Conservation (phyloP, 1,140 invertebrate species). For the Solen grandis region DNA sequence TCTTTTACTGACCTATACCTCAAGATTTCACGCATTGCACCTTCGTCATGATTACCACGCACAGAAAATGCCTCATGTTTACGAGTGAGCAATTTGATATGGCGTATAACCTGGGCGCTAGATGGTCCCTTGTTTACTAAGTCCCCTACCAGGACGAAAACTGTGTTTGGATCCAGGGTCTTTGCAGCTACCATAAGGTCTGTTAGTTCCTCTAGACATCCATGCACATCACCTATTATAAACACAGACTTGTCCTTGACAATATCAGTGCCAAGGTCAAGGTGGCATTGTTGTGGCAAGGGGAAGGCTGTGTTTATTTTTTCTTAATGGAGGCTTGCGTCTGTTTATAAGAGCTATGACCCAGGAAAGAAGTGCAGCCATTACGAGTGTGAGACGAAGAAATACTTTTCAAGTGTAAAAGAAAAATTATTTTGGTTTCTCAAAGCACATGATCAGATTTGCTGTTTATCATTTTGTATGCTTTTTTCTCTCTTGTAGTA, state of each 20-base stretch:
- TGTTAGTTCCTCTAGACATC: constrained; percentile 78
- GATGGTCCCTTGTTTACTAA: constrained; percentile 79
- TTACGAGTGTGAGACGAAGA: too few species aligned
- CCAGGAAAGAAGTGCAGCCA: too few species aligned
- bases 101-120: constrained; percentile 71
- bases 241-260: constrained; percentile 68
- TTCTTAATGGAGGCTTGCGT: background rate
- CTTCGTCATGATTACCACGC: constrained; percentile 76
- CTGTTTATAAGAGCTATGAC: too few species aligned
- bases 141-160: constrained; percentile 80
- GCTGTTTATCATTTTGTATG: too few species aligned
- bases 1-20: constrained; percentile 26
- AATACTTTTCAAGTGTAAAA: too few species aligned
- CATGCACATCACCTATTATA: constrained; percentile 80
- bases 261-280: constrained; percentile 52
- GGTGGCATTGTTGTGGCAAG: constrained; percentile 61
- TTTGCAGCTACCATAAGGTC: constrained; percentile 67
- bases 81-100: constrained; percentile 52
- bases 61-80: constrained; percentile 58
- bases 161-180: constrained; percentile 25
- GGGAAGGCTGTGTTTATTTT: constrained; percentile 62
- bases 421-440: too few species aligned
- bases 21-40: constrained; percentile 58
- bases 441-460: too few species aligned
- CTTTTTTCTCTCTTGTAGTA: too few species aligned